These are phyloP conservation scores for Ataeniobius toweri DNA, from an alignment of 2,797 vertebrate genomes.

Conservation along the genomic window DNA sequence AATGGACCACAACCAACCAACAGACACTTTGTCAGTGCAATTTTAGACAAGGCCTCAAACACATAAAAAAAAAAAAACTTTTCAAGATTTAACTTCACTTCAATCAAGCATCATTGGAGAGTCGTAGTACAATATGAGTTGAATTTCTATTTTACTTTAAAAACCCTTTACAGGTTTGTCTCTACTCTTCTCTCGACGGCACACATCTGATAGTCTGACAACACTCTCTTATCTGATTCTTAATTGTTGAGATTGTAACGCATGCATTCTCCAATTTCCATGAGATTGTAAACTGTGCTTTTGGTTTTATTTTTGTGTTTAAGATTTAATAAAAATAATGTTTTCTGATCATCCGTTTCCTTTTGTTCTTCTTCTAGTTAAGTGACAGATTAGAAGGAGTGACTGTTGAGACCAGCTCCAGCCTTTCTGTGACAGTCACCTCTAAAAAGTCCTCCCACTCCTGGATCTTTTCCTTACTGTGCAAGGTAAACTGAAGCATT, in stretches of 20 bases:
- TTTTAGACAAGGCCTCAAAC: not conserved
- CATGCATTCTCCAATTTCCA: not conserved
- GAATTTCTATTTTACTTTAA: not conserved
- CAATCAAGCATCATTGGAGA: not conserved
- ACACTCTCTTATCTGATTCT: not conserved
- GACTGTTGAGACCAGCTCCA: constrained; percentile 90
- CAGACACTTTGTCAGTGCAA: not conserved
- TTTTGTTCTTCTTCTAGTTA: constrained; percentile 76
- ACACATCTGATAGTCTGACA: not conserved
- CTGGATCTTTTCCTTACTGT: constrained; percentile 96
- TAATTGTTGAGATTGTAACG: not conserved
- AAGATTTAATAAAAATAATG: too few species aligned
- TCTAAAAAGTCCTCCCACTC: constrained; percentile 95
- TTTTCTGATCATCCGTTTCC: not conserved
- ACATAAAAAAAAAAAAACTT: too few species aligned
- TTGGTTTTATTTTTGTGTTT: too few species aligned
- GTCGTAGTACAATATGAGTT: not conserved
- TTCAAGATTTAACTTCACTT: not conserved
- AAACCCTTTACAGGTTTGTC: not conserved
- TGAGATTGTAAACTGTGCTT: not conserved
- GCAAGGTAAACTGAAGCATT: constrained; percentile 86
- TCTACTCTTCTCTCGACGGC: too few species aligned
- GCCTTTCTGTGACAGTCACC: constrained; percentile 92
- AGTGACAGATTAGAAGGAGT: constrained; percentile 96
- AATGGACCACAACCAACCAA: not conserved